Percentiles rank a stretch among this genome's conserved stretches.
phyloP scores from a whole-genome alignment of 2,113 vertebrate species.

The Lepus americanus region DNA sequence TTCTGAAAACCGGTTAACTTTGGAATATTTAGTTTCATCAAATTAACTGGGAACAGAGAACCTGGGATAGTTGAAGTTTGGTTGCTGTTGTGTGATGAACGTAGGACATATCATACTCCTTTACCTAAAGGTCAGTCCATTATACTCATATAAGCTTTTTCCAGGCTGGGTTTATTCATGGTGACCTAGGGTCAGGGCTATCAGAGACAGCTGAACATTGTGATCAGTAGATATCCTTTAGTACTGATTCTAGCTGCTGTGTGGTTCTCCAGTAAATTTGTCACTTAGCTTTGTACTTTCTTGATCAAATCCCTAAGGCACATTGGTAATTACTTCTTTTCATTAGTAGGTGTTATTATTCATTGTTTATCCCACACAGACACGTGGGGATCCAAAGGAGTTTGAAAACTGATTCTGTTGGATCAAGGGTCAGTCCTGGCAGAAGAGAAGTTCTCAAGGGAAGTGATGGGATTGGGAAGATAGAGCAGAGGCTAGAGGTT shows the following conservation, averaged over 20 bases:
- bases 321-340: slow-evolving; percentile 46
- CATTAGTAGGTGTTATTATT: slow-evolving; percentile 39
- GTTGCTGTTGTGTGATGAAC: not conserved
- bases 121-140: slow-evolving; percentile 11
- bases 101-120: not conserved
- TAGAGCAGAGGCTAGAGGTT: not conserved
- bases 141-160: not conserved
- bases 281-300: slow-evolving; percentile 35
- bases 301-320: not conserved
- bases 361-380: not conserved
- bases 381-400: not conserved
- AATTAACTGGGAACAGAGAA: not conserved
- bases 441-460: not conserved
- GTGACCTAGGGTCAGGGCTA: not conserved
- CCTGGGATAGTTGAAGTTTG: not conserved
- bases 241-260: not conserved
- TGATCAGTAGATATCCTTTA: not conserved
- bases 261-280: slow-evolving; percentile 26
- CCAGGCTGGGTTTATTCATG: not conserved
- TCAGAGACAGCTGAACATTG: not conserved
- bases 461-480: not conserved
- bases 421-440: not conserved
- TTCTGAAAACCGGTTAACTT: slow-evolving; percentile 28
- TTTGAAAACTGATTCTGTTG: slow-evolving; percentile 21
- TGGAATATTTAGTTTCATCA: slow-evolving; percentile 43